A percentile compares a stretch with the other conserved stretches of the same genome.
Evolutionary conservation across 2,888 invertebrate species (phyloP).

Genomic region (Euzophera pinguis): DNA sequence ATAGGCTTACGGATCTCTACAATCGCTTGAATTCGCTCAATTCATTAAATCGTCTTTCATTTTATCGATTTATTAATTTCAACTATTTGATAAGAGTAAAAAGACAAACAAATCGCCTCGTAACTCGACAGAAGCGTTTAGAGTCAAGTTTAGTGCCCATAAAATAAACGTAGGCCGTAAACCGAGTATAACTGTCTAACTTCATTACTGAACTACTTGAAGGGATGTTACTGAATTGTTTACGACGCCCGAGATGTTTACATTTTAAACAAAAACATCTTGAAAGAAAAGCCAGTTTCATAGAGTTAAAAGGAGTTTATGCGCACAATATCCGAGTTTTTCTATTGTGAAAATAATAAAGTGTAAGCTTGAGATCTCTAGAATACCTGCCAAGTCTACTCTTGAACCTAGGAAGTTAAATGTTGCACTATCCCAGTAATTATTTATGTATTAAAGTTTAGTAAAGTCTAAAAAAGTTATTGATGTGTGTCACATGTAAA

Average conservation of each 20-base stretch:
- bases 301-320: neutral
- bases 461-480: no score
- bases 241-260: slow-evolving; percentile 1
- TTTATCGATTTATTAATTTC: no score
- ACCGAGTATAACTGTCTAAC: slow-evolving; percentile 55
- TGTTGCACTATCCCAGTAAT: no score
- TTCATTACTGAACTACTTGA: slow-evolving; percentile 47
- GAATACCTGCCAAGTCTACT: no score
- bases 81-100: neutral
- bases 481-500: no score
- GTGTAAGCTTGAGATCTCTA: no score
- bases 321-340: neutral
- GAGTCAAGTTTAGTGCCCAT: slow-evolving; percentile 60
- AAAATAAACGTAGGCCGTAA: slow-evolving; percentile 61
- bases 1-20: no score
- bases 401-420: no score
- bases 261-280: neutral
- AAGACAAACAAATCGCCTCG: slow-evolving; percentile 32
- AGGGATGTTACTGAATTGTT: slow-evolving; percentile 17
- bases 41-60: no score
- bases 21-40: no score
- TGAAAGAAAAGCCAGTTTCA: neutral
- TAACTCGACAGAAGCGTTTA: slow-evolving; percentile 28
- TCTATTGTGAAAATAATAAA: neutral
- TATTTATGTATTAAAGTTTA: no score